These are phyloP conservation scores for Tigriopus californicus DNA, from an alignment of 2,888 invertebrate species.

Conservation along the genomic window DNA sequence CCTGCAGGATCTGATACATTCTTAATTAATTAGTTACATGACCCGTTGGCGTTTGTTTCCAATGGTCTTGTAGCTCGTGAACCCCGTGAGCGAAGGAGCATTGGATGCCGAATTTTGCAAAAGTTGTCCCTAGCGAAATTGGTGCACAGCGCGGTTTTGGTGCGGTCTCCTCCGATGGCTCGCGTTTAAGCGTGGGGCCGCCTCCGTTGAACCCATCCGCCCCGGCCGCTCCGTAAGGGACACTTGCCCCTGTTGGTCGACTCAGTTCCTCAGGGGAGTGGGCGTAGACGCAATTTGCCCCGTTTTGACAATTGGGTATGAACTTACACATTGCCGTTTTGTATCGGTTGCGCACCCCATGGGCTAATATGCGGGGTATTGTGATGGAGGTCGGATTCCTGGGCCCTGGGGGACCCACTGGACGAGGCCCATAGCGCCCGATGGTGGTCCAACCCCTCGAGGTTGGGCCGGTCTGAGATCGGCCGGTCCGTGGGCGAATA, in stretches of 20 bases:
- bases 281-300: constrained; percentile 1
- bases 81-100: constrained; percentile 12
- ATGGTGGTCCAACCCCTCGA: background rate
- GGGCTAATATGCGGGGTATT: no score
- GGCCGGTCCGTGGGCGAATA: background rate
- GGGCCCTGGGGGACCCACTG: no score
- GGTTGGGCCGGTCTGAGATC: background rate
- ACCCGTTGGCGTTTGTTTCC: no score
- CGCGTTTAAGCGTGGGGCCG: no score
- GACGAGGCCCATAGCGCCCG: background rate
- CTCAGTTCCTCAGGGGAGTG: background rate
- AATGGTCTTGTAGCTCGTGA: background rate
- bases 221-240: no score
- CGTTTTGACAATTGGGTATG: background rate
- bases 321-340: constrained; percentile 10
- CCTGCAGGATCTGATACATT: no score
- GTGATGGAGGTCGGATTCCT: background rate
- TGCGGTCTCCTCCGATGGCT: no score
- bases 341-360: background rate
- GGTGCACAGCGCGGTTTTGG: constrained; percentile 7
- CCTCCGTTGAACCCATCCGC: no score
- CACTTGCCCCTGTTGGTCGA: no score
- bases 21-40: no score
- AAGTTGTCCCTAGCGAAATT: background rate
- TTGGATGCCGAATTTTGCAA: background rate